A percentile compares a stretch with the other conserved stretches of the same genome.
These are phyloP conservation scores for Aldrovandia affinis DNA, from an alignment of 2,797 vertebrate genomes.

Conservation along the genomic window DNA sequence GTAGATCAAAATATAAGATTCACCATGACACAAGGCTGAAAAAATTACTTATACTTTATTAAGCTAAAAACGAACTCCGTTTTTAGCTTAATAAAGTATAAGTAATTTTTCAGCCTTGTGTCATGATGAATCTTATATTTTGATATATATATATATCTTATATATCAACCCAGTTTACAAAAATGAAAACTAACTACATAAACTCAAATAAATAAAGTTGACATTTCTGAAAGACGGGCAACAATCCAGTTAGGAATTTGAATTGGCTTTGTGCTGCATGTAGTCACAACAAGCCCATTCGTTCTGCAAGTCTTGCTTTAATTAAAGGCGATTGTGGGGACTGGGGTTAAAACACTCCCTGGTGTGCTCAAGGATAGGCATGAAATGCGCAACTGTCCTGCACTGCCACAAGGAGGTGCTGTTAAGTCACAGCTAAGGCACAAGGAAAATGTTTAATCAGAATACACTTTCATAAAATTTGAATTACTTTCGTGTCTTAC, in stretches of 20 bases:
- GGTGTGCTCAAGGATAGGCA: not conserved
- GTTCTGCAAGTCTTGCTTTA: not conserved
- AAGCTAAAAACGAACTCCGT: no score
- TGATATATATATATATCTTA: no score
- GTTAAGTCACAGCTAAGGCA: conserved; percentile 9
- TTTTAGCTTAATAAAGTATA: no score
- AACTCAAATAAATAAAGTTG: not conserved
- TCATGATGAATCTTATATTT: no score
- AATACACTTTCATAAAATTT: conserved; percentile 11
- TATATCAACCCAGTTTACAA: no score
- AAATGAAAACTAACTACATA: no score
- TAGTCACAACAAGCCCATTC: not conserved
- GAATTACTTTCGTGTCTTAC: no score
- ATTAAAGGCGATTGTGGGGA: not conserved
- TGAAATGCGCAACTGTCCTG: not conserved
- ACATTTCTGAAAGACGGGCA: not conserved
- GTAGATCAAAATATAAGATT: no score
- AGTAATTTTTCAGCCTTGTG: no score
- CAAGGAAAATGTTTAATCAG: conserved; percentile 17
- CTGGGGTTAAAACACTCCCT: not conserved
- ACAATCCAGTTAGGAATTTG: not conserved
- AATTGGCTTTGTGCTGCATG: not conserved
- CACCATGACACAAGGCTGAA: no score
- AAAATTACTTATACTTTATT: no score
- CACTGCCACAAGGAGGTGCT: conserved; percentile 23